Conservation (phyloP, 2,113 vertebrate species). For the Notarius lentiginosus region DNA sequence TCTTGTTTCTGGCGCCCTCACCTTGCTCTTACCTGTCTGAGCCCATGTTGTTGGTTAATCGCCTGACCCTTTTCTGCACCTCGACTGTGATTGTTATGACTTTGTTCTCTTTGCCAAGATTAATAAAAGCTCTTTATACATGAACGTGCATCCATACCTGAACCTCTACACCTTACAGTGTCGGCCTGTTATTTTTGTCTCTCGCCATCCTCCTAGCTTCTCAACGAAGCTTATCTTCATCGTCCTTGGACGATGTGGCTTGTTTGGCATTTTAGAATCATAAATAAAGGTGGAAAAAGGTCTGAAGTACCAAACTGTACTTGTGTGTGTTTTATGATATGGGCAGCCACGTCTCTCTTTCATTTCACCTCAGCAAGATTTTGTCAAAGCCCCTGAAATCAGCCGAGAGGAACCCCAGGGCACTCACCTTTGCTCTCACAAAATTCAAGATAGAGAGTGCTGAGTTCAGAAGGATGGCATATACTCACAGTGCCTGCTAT, state of each 20-base stretch:
- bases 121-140: too few species aligned
- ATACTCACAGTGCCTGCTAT: neutral
- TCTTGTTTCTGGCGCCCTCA: too few species aligned
- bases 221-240: neutral
- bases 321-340: neutral
- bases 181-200: neutral
- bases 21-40: too few species aligned
- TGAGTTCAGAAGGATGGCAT: neutral
- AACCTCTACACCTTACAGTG: neutral
- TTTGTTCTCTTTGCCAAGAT: too few species aligned
- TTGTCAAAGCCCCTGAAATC: slow-evolving; percentile 19
- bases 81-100: too few species aligned
- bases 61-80: too few species aligned
- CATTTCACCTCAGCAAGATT: neutral
- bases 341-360: neutral
- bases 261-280: neutral
- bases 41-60: too few species aligned
- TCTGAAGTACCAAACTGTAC: neutral
- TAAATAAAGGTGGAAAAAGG: neutral
- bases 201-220: neutral
- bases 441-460: slow-evolving; percentile 1
- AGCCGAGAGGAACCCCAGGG: neutral
- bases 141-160: too few species aligned
- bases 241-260: neutral
- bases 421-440: neutral